Conservation (phyloP, 2,113 vertebrate genomes). For the human (Homo sapiens) region GRCh38 chr11:28563001-28563500, state of each 20-base stretch:
- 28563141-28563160: not conserved
- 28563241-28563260: constrained; percentile 15
- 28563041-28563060: not conserved
- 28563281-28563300: not conserved
- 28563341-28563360: not conserved
- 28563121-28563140: not conserved
- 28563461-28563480: not conserved
- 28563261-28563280: not conserved
- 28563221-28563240: not conserved
- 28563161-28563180: not conserved
- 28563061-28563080: no score
- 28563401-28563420: not conserved
- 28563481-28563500: not conserved
- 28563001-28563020: not conserved
- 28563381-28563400: not conserved
- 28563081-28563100: not conserved
- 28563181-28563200: not conserved
- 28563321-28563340: not conserved
- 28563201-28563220: not conserved
- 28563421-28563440: not conserved
- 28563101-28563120: not conserved
- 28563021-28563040: not conserved
- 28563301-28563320: not conserved
- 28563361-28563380: not conserved
- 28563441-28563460: not conserved